Evolutionary conservation across 2,113 vertebrate species (phyloP).

Genomic region (Lepus timidus): DNA sequence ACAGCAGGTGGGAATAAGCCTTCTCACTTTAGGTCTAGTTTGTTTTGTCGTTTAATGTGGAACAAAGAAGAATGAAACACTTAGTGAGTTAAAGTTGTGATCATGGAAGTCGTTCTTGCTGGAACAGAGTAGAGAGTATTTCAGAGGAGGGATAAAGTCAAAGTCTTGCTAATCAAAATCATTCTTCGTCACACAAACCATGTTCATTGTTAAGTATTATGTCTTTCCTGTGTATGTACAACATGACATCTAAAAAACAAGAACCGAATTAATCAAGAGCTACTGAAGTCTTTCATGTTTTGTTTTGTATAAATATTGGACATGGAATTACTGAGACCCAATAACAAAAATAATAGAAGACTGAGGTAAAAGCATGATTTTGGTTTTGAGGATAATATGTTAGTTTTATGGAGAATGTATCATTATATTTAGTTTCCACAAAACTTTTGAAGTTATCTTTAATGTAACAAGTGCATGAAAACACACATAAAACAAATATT

Average conservation of each 20-base stretch:
- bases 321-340: not conserved
- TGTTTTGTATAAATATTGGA: not conserved
- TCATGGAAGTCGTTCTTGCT: not conserved
- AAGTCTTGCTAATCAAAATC: not conserved
- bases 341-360: not conserved
- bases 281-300: not conserved
- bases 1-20: not conserved
- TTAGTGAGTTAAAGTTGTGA: not conserved
- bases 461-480: not conserved
- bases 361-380: not conserved
- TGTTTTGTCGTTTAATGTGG: not conserved
- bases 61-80: not conserved
- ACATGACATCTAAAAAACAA: not conserved
- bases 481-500: not conserved
- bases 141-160: not conserved
- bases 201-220: not conserved
- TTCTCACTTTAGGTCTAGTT: not conserved
- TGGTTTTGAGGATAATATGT: not conserved
- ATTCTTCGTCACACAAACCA: not conserved
- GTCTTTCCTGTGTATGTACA: not conserved
- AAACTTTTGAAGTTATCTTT: not conserved
- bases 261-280: not conserved
- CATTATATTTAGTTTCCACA: not conserved
- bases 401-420: not conserved
- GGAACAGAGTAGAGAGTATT: not conserved